Percentiles rank a stretch among this genome's conserved stretches.
These are phyloP conservation scores for Galbula dea DNA, from an alignment of 2,113 vertebrate species.

Conservation along the genomic window DNA sequence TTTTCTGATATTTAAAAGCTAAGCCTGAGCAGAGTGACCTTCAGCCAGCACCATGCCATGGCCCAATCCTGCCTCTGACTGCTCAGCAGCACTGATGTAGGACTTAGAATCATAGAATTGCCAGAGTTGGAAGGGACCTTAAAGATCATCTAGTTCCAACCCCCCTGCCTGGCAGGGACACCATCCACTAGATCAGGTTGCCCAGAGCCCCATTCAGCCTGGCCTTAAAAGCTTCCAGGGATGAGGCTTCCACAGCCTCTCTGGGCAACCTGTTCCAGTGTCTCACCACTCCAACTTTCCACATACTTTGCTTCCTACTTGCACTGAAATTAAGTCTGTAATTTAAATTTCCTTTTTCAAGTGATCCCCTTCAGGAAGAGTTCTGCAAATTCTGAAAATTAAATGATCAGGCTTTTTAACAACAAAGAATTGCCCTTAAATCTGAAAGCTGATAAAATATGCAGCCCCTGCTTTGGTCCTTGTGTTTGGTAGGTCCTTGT, in stretches of 20 bases:
- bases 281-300: no score
- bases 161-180: no score
- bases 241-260: no score
- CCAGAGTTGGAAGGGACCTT: no score
- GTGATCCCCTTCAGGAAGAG: not conserved
- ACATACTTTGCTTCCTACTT: not conserved
- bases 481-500: accelerated
- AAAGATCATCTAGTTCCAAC: no score
- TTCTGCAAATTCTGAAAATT: not conserved
- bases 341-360: not conserved
- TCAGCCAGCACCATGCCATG: not conserved
- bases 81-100: not conserved
- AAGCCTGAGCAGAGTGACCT: not conserved
- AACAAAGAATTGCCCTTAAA: not conserved
- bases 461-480: not conserved
- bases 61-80: not conserved
- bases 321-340: not conserved
- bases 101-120: no score
- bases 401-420: not conserved
- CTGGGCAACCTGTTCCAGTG: no score
- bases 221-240: no score
- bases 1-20: not conserved
- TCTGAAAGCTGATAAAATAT: not conserved
- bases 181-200: no score
- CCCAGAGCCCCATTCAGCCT: no score